A percentile compares a stretch with the other conserved stretches of the same genome.
These are phyloP conservation scores for Neodon shergylaensis DNA, from an alignment of 2,113 vertebrate genomes.

Conservation along the genomic window DNA sequence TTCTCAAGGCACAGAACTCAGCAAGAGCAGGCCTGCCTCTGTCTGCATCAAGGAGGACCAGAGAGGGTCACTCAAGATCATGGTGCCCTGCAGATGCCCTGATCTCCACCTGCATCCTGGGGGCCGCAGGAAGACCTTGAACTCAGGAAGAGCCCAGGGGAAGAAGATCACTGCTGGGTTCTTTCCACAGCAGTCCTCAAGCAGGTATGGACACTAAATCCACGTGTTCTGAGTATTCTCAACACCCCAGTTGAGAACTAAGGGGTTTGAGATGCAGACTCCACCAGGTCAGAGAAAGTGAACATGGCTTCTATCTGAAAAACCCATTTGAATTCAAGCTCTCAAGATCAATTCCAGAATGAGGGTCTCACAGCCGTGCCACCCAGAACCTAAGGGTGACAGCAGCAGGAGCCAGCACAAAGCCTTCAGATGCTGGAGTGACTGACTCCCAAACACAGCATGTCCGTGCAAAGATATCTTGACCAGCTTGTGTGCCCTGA, in stretches of 20 bases:
- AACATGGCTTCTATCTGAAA: background rate
- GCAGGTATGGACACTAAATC: background rate
- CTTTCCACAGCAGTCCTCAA: background rate
- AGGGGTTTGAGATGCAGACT: background rate
- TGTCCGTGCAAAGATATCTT: background rate
- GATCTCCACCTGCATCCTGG: background rate
- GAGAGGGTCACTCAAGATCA: fast-evolving
- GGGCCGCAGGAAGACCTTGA: fast-evolving
- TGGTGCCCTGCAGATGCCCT: background rate
- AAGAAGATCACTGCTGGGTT: background rate
- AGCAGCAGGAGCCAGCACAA: background rate
- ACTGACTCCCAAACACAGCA: background rate
- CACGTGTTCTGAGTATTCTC: background rate
- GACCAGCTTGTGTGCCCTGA: background rate
- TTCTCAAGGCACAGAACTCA: background rate
- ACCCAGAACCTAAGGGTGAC: fast-evolving
- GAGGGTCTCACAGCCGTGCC: too few species aligned
- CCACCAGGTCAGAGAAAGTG: background rate
- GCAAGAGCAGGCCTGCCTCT: background rate
- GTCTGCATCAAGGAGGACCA: background rate
- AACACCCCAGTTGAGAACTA: background rate
- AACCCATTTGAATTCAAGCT: too few species aligned
- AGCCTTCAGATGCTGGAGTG: background rate
- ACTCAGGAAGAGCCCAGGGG: too few species aligned
- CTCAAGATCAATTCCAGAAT: background rate